Evolutionary conservation across 2,797 vertebrate genomes (phyloP), one percentile per base, ranked within the genome.

Genomic region (Pseudochaenichthys georgianus): DNA sequence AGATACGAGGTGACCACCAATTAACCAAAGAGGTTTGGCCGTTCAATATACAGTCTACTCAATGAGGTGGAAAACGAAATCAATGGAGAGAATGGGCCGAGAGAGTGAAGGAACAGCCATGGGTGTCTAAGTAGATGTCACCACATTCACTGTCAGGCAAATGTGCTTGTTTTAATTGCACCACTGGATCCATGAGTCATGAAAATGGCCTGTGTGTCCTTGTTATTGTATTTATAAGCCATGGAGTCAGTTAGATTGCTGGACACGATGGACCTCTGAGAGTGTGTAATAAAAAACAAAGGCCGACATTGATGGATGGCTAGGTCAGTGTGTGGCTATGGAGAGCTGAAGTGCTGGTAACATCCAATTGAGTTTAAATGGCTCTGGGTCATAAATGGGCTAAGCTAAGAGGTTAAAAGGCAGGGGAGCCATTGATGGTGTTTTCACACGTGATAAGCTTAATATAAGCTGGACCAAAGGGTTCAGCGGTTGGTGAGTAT

Each of bases 91-190:
- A 91, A 88, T 69, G 69, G 73, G 57, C 59, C 42, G 61, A 5
- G 19, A 65, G 69, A 59, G 60, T 52, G 41, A 70, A 77, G 42
- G 43, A 79, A 65, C 47, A 60, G 66, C 47, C 12, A 5, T 60
- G 73, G 65, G 72, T 87, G 74, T 86, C 74, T 88, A 88, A 90
- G 71, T 77, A 85, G 66, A 89, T 83, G 83, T 83, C 75, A 70
- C 52, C 60, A 48, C 65, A 78, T 64, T 73, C 79, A 75, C 82
- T 85, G 71, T n/a, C 68, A 96, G 94, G 94, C 95, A 96, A 96
- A 96, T 95, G 95, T 92, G 93, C 94, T 93, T 90, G 94, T 95
- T 96, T 96, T 97, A 97, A 97, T 96, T 96, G 96, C 94, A 92
- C 92, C 89, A 87, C 93, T 94, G 93, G 95, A 97, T 96, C 95